Percentiles rank a stretch among this genome's conserved stretches.
phyloP scores from a whole-genome alignment of 2,797 vertebrate genomes.

The Tachyglossus aculeatus region DNA sequence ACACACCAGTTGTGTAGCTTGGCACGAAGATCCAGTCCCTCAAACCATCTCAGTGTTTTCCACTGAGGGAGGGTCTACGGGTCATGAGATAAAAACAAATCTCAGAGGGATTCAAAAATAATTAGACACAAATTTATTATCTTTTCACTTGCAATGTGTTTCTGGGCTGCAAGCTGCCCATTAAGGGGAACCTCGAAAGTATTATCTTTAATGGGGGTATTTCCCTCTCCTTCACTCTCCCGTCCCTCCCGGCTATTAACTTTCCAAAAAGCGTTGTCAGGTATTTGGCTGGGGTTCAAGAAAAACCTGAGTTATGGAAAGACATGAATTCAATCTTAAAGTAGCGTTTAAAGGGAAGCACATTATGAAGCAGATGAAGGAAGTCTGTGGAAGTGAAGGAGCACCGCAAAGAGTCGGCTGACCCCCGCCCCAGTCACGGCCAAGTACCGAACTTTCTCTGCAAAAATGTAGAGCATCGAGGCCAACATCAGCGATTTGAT shows the following conservation, averaged over 20 bases:
- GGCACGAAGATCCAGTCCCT: no score
- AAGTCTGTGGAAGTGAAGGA: slow-evolving; percentile 40
- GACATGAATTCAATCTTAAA: slow-evolving; percentile 60
- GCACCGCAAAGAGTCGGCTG: slow-evolving; percentile 29
- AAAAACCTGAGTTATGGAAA: slow-evolving; percentile 57
- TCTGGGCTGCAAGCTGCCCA: slow-evolving; percentile 46
- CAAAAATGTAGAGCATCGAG: no score
- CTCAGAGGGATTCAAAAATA: not conserved
- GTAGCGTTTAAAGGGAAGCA: slow-evolving; percentile 61
- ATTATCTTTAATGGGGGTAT: slow-evolving; percentile 37
- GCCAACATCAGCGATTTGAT: slow-evolving; percentile 18
- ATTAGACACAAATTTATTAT: not conserved
- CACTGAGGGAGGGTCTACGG: no score
- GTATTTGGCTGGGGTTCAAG: slow-evolving; percentile 58
- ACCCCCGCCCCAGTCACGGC: slow-evolving; percentile 30
- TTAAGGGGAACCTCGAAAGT: slow-evolving; percentile 41
- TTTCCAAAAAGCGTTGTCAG: slow-evolving; percentile 56
- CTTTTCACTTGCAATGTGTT: slow-evolving; percentile 26
- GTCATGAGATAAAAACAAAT: slow-evolving; percentile 9
- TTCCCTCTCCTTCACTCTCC: no score
- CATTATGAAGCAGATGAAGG: slow-evolving; percentile 37
- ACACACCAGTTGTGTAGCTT: no score
- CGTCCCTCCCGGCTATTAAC: no score
- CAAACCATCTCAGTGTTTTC: no score
- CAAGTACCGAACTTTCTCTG: slow-evolving; percentile 37